phyloP scores from a whole-genome alignment of 2,797 vertebrate genomes.

The Xenopus petersii region DNA sequence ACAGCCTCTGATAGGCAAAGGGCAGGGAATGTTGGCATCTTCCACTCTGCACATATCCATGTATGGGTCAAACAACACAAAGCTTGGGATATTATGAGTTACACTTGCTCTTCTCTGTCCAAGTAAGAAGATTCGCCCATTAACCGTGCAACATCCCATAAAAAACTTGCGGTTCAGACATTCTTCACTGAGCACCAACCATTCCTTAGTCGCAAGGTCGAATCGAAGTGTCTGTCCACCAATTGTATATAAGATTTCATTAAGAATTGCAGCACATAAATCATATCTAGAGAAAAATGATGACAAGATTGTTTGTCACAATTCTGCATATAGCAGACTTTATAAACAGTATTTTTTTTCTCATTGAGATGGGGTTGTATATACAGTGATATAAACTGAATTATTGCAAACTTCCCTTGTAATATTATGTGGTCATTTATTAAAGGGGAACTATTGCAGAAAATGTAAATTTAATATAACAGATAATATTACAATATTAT shows the following conservation, averaged over 20 bases:
- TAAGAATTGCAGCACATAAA: slow-evolving; percentile 79
- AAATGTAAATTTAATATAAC: too few relatives aligned
- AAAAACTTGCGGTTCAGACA: slow-evolving; percentile 78
- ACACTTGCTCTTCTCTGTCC: slow-evolving; percentile 75
- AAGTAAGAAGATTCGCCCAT: slow-evolving; percentile 78
- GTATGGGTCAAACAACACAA: slow-evolving; percentile 83
- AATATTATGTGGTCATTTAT: too few relatives aligned
- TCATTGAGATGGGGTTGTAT: too few relatives aligned
- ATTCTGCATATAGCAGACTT: too few relatives aligned
- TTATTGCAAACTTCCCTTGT: too few relatives aligned
- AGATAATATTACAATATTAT: too few relatives aligned
- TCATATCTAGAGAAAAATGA: slow-evolving; percentile 74
- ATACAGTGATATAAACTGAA: too few relatives aligned
- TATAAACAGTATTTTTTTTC: too few relatives aligned
- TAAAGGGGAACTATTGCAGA: too few relatives aligned
- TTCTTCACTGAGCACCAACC: slow-evolving; percentile 76
- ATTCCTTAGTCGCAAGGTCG: slow-evolving; percentile 79
- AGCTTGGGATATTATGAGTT: slow-evolving; percentile 65
- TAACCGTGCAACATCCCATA: slow-evolving; percentile 75
- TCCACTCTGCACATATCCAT: slow-evolving; percentile 73
- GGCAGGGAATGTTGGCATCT: slow-evolving; percentile 73
- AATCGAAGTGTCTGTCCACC: slow-evolving; percentile 78
- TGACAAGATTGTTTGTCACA: too few relatives aligned
- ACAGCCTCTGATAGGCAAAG: slow-evolving; percentile 77
- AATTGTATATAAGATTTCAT: slow-evolving; percentile 80